phyloP scores from a whole-genome alignment of 1,140 invertebrate species.

The Maniola jurtina region DNA sequence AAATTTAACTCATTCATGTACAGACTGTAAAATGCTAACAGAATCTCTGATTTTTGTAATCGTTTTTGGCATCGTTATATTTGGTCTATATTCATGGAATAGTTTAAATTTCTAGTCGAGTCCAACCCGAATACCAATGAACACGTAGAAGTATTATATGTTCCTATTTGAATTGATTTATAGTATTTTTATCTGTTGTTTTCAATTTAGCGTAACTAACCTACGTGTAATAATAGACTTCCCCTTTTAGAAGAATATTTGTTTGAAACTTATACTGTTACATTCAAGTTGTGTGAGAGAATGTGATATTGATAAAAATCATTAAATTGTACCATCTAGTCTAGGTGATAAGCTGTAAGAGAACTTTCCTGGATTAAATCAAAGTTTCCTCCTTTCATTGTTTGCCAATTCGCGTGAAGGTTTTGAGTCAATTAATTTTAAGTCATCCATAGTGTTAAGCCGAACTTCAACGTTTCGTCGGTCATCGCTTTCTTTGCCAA shows the following conservation, averaged over 20 bases:
- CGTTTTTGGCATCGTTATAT: constrained; percentile 46
- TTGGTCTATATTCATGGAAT: constrained; percentile 35
- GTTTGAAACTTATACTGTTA: constrained; percentile 42
- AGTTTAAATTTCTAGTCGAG: constrained; percentile 66
- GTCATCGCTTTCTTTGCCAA: constrained; percentile 68
- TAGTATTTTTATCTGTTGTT: constrained; percentile 37
- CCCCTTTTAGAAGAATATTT: constrained; percentile 53
- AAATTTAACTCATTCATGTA: constrained; percentile 53
- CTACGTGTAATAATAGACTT: constrained; percentile 54
- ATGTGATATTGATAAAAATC: constrained; percentile 52
- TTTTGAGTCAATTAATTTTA: constrained; percentile 77
- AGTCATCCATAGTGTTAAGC: constrained; percentile 72
- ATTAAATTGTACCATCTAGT: constrained; percentile 54
- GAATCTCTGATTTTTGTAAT: constrained; percentile 47
- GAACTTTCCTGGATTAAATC: constrained; percentile 32
- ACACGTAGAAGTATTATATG: constrained; percentile 51
- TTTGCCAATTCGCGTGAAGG: constrained; percentile 57
- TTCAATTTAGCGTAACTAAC: constrained; percentile 38
- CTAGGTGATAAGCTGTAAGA: constrained; percentile 57
- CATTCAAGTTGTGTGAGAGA: constrained; percentile 54
- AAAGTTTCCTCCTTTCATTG: constrained; percentile 42
- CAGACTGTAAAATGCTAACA: constrained; percentile 39
- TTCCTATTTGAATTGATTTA: constrained; percentile 52
- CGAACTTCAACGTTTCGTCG: constrained; percentile 41
- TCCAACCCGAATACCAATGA: constrained; percentile 61